Evolutionary conservation across 1,140 invertebrate species (phyloP).

Genomic region (Cherax quadricarinatus): DNA sequence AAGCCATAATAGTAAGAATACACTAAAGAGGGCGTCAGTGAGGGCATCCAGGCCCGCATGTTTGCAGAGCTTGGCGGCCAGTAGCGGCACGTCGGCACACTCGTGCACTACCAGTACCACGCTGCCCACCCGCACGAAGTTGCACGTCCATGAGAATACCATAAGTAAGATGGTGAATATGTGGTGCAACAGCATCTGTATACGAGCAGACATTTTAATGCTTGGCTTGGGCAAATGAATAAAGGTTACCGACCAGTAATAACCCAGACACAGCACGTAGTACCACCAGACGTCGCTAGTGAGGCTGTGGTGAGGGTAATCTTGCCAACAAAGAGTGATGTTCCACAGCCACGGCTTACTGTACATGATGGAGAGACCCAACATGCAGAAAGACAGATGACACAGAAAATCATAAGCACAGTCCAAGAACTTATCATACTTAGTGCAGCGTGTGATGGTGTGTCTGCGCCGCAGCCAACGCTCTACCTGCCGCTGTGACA

Average conservation of each 20-base stretch:
- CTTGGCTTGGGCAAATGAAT: conserved; percentile 84
- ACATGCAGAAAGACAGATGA: conserved; percentile 38
- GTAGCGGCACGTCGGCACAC: conserved; percentile 92
- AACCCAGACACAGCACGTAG: conserved; percentile 95
- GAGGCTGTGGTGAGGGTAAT: conserved; percentile 51
- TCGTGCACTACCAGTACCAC: conserved; percentile 96
- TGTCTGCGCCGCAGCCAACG: conserved; percentile 50
- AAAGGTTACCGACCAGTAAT: conserved; percentile 95
- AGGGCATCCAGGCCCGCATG: conserved; percentile 10
- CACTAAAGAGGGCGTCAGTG: conserved; percentile 34
- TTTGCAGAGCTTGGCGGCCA: conserved; percentile 44
- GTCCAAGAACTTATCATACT: conserved; percentile 18
- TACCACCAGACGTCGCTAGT: conserved; percentile 86
- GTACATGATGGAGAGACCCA: conserved; percentile 35
- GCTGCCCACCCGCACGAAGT: conserved; percentile 93
- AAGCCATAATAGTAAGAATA: conserved; percentile 55
- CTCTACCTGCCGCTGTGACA: conserved; percentile 52
- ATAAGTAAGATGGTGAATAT: conserved; percentile 49
- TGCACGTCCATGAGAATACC: conserved; percentile 81
- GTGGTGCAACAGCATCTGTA: conserved; percentile 45
- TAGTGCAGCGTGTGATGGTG: not conserved
- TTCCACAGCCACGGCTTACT: conserved; percentile 60
- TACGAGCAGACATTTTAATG: conserved; percentile 11
- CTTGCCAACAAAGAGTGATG: conserved; percentile 43
- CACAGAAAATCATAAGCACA: conserved; percentile 10